Evolutionary conservation across 2,888 invertebrate genomes (phyloP), one percentile per base, ranked within the genome.

Genomic region (Chrysina gloriosa): DNA sequence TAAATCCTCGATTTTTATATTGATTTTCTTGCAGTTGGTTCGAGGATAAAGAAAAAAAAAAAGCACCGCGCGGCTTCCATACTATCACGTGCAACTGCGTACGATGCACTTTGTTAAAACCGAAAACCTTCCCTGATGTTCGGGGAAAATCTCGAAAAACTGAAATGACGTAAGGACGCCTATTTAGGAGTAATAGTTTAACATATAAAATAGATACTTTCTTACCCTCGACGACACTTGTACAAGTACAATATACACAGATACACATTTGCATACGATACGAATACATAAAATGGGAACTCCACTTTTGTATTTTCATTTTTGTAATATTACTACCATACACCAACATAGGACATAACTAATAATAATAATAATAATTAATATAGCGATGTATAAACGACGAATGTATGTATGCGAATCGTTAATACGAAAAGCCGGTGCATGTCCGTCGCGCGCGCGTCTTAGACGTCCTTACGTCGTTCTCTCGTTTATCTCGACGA

Each of bases 41-140:
- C 6, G 14, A 21, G 31, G 23, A 45, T 54, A 54, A 23, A 16
- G 16, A 58, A 9, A 16, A 58, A 36, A 48, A 47, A 56, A 61
- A 75, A 77, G 77, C 78, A 78, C 78, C 72, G 75, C 73, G 77
- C 78, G 78, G 80, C 79, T 79, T 79, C 77, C 78, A 78, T 76
- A 77, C 72, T 71, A 73, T 65, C 76, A 74, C 72, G 75, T 79
- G 77, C 80, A 79, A 79, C 78, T 79, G 79, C 79, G 75, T 74
- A 73, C 72, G 75, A 72, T 74, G 77, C 80, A 80, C 80, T 77
- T 80, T 79, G 78, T 80, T 80, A 77, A 77, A 61, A 61, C 42
- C 58, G 27, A 16, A 25, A 14, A 25, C 47, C 29, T 39, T 34
- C 25, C 16, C 31, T 48, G 23, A 14, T 47, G 6, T 25, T 27